Evolutionary conservation across 2,113 vertebrate species (phyloP).

Genomic region (Protobothrops flavoviridis): DNA sequence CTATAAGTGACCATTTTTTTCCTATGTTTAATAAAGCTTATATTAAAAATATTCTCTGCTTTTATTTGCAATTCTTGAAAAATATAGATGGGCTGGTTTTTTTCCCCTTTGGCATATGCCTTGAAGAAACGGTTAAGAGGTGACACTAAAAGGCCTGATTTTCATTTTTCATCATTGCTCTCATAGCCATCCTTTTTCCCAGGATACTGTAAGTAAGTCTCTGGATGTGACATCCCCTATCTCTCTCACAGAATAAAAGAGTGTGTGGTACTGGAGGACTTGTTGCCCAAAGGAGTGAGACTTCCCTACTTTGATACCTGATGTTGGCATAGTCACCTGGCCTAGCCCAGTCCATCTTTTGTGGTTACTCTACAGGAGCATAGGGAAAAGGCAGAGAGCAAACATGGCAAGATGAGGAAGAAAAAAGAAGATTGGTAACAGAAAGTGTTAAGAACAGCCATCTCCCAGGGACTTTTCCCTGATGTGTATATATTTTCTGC

Average conservation of each 20-base stretch:
- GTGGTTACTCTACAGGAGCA: not conserved
- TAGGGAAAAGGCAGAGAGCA: not conserved
- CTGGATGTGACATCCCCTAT: not conserved
- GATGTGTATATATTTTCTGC: not conserved
- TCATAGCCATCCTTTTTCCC: not conserved
- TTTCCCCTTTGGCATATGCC: not conserved
- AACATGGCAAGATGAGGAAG: not conserved
- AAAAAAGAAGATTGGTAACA: not conserved
- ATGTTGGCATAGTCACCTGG: not conserved
- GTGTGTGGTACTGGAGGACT: not conserved
- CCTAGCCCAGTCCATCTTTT: not conserved
- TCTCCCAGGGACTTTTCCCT: not conserved
- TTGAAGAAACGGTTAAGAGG: not conserved
- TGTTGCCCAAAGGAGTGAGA: not conserved
- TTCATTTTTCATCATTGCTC: not conserved
- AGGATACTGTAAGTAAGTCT: not conserved
- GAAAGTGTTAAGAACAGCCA: not conserved
- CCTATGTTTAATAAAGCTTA: not conserved
- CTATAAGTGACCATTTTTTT: not conserved
- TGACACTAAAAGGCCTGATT: not conserved
- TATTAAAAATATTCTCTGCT: not conserved
- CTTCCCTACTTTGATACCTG: not conserved
- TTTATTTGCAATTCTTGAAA: not conserved
- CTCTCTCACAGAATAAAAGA: not conserved
- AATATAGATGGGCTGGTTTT: not conserved